Percentiles rank a stretch among this genome's conserved stretches.
These are phyloP conservation scores for Paguma larvata DNA, from an alignment of 2,797 vertebrate genomes.

Conservation along the genomic window DNA sequence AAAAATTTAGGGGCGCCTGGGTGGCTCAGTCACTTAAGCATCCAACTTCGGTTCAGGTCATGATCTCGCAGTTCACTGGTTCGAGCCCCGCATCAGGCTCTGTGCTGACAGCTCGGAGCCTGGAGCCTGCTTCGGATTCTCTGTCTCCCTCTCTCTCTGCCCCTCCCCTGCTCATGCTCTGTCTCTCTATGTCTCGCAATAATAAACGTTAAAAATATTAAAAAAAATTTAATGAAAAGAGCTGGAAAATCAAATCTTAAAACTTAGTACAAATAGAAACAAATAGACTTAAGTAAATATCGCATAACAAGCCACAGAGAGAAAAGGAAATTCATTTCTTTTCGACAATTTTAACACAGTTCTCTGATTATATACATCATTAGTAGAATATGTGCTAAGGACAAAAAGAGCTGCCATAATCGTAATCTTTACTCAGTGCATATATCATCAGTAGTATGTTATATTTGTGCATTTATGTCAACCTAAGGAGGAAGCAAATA, in stretches of 20 bases:
- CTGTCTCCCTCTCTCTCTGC: too few species aligned
- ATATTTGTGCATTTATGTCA: not conserved
- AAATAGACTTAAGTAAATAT: conserved; percentile 22
- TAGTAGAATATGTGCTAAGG: not conserved
- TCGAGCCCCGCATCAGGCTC: too few species aligned
- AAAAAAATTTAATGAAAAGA: not conserved
- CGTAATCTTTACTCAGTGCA: not conserved
- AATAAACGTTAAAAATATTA: not conserved
- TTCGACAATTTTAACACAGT: not conserved
- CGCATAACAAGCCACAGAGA: not conserved
- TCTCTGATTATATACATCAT: not conserved
- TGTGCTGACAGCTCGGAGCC: too few species aligned
- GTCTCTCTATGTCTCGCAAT: too few species aligned
- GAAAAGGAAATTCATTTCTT: conserved; percentile 42
- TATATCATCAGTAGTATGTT: not conserved
- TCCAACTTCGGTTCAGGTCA: too few species aligned
- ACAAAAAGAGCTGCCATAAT: not conserved
- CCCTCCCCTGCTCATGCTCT: too few species aligned
- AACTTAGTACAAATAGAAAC: not conserved
- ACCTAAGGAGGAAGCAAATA: not conserved
- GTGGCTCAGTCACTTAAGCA: too few species aligned
- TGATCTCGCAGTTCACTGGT: too few species aligned
- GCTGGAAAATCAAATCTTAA: not conserved
- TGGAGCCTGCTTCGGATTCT: too few species aligned
- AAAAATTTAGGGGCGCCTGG: not conserved